Evolutionary conservation across 2,113 vertebrate genomes (phyloP), one percentile per base, ranked within the genome.

Genomic region (Lichenostomus cassidix): DNA sequence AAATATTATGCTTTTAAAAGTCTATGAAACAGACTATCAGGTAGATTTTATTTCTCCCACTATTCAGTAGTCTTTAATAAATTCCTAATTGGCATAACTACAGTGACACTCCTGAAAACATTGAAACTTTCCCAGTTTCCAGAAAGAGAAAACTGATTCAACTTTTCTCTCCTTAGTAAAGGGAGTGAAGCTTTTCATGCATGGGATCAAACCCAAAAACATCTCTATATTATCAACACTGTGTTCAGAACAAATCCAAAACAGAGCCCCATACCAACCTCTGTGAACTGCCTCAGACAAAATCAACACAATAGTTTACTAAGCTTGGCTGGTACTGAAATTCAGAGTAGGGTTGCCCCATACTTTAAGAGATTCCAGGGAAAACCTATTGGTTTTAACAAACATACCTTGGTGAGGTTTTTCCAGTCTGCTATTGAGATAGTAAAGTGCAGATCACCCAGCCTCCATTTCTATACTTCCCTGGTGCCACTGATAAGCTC

Each of bases 401-500:
- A 74, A 49, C 42, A 50, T 19, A 39, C 5, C 7, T 67, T 20
- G 10, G 11, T 33, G 47, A 8, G 0, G 0, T 11, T 52, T 85
- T 20, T 27, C 19, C 37, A 42, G 9, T 74, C 18, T 87, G n/a
- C 47, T 15, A 25, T n/a, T 75, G 64, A 91, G 47, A 41, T 3
- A 52, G 35, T 22, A 67, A 92, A 94, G 78, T 35, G 23, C 35
- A 39, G 24, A n/a, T 31, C 86, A 55, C 29, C 63, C 60, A 59
- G 0, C 4, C 31, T 74, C 44, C 19, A 70, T 78, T 81, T 71
- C 59, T 79, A 5, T 29, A 8, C 33, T 68, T 71, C 31, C 12
- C 67, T 89, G 41, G 9, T 37, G 31, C 60, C 50, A 2, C 12
- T 63, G 46, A 27, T 77, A 80, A 85, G 7, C 7, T 70, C 12